phyloP scores from a whole-genome alignment of 2,113 vertebrate genomes.

The Burhinus oedicnemus region DNA sequence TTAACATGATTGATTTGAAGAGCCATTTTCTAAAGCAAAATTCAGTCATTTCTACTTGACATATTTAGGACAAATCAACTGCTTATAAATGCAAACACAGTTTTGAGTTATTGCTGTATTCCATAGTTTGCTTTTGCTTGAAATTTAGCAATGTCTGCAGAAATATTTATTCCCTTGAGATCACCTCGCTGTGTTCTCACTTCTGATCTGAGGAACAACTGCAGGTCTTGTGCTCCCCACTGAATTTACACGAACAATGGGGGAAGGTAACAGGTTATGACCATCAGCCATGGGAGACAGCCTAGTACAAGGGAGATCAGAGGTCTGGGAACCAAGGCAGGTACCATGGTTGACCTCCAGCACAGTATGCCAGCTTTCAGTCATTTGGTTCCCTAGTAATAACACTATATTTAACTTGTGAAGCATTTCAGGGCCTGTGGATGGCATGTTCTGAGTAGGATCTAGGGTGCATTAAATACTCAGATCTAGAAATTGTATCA shows the following conservation, averaged over 20 bases:
- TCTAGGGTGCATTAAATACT: neutral
- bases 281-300: neutral
- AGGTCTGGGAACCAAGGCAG: neutral
- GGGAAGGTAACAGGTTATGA: neutral
- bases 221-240: neutral
- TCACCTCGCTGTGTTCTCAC: neutral
- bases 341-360: neutral
- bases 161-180: neutral
- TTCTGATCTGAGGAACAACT: neutral
- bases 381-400: neutral
- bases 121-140: neutral
- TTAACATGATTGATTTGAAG: neutral
- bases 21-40: conserved; percentile 12
- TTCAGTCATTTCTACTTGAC: neutral
- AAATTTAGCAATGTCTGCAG: neutral
- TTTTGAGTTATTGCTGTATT: neutral
- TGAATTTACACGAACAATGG: neutral
- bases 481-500: neutral
- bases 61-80: conserved; percentile 13
- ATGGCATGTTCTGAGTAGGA: neutral
- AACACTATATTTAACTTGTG: neutral
- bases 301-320: neutral
- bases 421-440: neutral
- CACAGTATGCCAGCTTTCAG: neutral
- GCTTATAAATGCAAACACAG: neutral